Base-by-base conservation (phyloP, 2,113 vertebrate species). In the Alligator mississippiensis region DNA sequence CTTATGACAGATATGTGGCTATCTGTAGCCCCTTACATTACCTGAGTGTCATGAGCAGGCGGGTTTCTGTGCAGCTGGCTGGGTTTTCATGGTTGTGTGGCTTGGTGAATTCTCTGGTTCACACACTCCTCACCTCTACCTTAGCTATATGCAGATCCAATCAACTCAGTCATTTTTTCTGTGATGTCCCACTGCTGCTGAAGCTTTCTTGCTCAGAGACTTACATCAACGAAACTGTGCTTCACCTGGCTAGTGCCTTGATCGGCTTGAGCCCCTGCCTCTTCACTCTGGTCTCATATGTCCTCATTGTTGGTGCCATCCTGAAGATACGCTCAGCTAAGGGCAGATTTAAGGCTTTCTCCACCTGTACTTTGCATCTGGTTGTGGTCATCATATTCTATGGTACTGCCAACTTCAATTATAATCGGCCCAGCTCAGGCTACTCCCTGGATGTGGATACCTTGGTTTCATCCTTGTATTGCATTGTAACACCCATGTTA, bases 341-440 rank as follows among this genome's bases (percentile, higher is more conserved):
- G 85, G 95, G 93, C 0, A 11, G 38, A 38, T 19, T 17, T 30
- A 95, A 97, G 88, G 64, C 87, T 27, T 96, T 96, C 76, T 93
- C 94, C 22, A 97, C 94, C 0, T 96, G 96, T 72, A 70, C 93
- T 15, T 96, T 94, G 9, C 95, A 96, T 14, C 62, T 97, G 78
- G 25, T 93, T 28, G 96, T 96, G 19, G 96, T 96, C 6, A 8
- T 95, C 16, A 84, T 96, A 61, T 97, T 97, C 84, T 97, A 96
- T 1, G 87, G 93, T n/a, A 96, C 94, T 1, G 94, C 96, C 19
- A 94, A 92, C 76, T 97, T 96, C 13, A 96, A 90, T 24, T 96
- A 96, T 54, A 88, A 96, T 74, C 94, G 96, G 47, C 96, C 92
- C 3, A 70, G 88, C 12, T 93, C 95, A 59, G 95, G 82, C 72